Evolutionary conservation across 1,140 invertebrate species (phyloP).

Genomic region (fruit fly (Drosophila melanogaster)): Release_6_plus_ISO1_MT NT_033777.3:10731501-10732000

Average conservation of each 20-base stretch:
- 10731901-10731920: slow-evolving; percentile 39
- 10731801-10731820: slow-evolving; percentile 61
- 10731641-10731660: slow-evolving; percentile 42
- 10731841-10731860: slow-evolving; percentile 6
- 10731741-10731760: neutral
- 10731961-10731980: slow-evolving; percentile 62
- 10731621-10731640: slow-evolving; percentile 39
- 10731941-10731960: slow-evolving; percentile 57
- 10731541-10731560: neutral
- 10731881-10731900: slow-evolving; percentile 14
- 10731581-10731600: slow-evolving; percentile 19
- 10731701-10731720: slow-evolving; percentile 35
- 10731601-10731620: slow-evolving; percentile 20
- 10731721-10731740: slow-evolving; percentile 3
- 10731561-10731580: slow-evolving; percentile 7
- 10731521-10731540: slow-evolving; percentile 24
- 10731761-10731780: slow-evolving; percentile 11
- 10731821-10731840: slow-evolving; percentile 23
- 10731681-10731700: slow-evolving; percentile 67
- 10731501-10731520: slow-evolving; percentile 25
- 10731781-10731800: slow-evolving; percentile 41
- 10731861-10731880: neutral
- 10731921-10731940: slow-evolving; percentile 35
- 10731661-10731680: slow-evolving; percentile 30
- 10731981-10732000: slow-evolving; percentile 32